phyloP scores from a whole-genome alignment of 1,140 invertebrate genomes.

The Tenebrio molitor region DNA sequence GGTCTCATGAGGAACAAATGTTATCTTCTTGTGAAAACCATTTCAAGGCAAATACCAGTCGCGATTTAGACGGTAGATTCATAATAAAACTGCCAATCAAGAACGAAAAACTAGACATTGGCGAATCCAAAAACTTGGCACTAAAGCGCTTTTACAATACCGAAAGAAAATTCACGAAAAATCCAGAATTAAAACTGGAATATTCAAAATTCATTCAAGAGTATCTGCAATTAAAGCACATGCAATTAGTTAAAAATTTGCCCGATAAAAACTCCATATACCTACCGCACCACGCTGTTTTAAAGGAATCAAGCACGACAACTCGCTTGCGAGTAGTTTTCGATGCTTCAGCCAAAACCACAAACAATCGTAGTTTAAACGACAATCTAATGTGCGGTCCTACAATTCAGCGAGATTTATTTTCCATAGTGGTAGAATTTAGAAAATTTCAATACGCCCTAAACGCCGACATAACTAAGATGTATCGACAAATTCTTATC shows the following conservation, averaged over 20 bases:
- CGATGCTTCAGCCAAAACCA: no score
- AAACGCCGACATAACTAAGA: conserved; percentile 65
- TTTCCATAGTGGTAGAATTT: conserved; percentile 60
- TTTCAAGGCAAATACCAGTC: no score
- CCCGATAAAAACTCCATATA: no score
- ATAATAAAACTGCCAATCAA: conserved; percentile 63
- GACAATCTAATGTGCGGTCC: no score
- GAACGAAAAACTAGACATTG: conserved; percentile 9
- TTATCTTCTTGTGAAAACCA: no score
- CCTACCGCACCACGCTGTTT: no score
- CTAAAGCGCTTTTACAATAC: conserved; percentile 59
- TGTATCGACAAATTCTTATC: conserved; percentile 64
- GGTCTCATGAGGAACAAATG: conserved; percentile 9
- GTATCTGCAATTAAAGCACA: conserved; percentile 61
- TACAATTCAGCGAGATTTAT: no score
- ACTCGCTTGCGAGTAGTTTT: no score
- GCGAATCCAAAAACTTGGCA: no score
- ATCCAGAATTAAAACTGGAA: conserved; percentile 50
- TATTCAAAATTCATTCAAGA: conserved; percentile 63
- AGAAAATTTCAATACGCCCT: conserved; percentile 58
- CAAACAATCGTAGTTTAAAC: no score
- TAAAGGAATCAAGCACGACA: no score
- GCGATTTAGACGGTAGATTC: conserved; percentile 58
- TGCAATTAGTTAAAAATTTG: no score
- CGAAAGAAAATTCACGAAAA: conserved; percentile 58